A percentile compares a stretch with the other conserved stretches of the same genome.
phyloP scores from a whole-genome alignment of 2,888 invertebrate genomes.

The Acrobasis repandana region DNA sequence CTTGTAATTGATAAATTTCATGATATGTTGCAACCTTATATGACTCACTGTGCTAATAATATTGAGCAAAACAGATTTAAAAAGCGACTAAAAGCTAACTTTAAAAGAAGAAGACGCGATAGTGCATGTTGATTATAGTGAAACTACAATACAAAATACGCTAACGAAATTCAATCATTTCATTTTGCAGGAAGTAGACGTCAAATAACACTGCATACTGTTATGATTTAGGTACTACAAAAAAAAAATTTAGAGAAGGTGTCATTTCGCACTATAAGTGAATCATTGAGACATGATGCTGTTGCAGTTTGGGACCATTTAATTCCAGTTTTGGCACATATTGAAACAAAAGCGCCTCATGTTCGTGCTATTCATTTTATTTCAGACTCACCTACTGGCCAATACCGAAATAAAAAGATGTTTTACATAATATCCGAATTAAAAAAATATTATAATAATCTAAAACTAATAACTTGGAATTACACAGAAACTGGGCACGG shows the following conservation, averaged over 20 bases:
- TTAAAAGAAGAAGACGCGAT: constrained; percentile 1
- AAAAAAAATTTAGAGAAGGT: constrained; percentile 7
- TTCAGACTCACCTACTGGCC: constrained; percentile 22
- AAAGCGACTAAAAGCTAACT: constrained; percentile 17
- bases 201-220: constrained; percentile 17
- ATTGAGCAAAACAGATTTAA: constrained; percentile 14
- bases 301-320: constrained; percentile 26
- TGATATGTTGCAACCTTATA: not conserved
- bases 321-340: constrained; percentile 21
- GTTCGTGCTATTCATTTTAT: constrained; percentile 21
- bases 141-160: constrained; percentile 21
- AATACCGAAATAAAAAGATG: constrained; percentile 23
- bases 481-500: not conserved
- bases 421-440: constrained; percentile 3
- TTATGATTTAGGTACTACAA: not conserved
- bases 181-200: constrained; percentile 23
- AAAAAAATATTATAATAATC: not conserved
- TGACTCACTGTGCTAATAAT: constrained; percentile 18
- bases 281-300: constrained; percentile 22
- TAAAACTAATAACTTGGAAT: constrained; percentile 1
- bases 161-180: constrained; percentile 22
- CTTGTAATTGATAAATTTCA: not conserved
- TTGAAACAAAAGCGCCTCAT: constrained; percentile 14
- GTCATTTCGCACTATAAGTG: constrained; percentile 24
- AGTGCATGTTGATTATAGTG: constrained; percentile 22